Base-by-base conservation (phyloP, 2,797 vertebrate genomes). In the Acanthornis magna region DNA sequence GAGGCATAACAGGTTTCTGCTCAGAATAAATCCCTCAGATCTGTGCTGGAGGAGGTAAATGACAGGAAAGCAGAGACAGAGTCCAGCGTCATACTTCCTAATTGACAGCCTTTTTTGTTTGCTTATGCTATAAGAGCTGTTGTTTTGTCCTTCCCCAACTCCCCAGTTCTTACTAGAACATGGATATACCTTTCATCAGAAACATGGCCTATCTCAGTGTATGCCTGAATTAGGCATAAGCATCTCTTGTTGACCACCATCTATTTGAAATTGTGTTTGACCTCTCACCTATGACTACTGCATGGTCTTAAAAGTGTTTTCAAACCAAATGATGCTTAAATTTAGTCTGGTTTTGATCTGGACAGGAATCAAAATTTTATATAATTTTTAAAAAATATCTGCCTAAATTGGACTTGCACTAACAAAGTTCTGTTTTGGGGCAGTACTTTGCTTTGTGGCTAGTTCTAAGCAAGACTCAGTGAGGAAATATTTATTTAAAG, bases 401-500 rank as follows among this genome's bases (percentile, higher is more conserved):
- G 7, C 13, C 19, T 57, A 51, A 54, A 65, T 68, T 30, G 12
- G 18, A 72, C 19, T 54, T 85, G 7, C 21, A 34, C 36, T 72
- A 74, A 66, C 4, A 5, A 85, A 88, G 5, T 53, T n/a, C 25
- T 85, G 26, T 12, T 71, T 78, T 5, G 4, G 9, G 17, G 7
- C 29, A 65, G 22, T 50, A 40, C 12, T 17, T 66, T 84, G 10
- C n/a, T 40, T 70, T 84, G 20, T 51, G 23, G 30, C 57, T 71
- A 73, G 60, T 17, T 34, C 29, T 38, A 81, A 70, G 18, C 42
- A 90, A 86, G 67, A 67, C 36, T 84, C 34, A 53, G 38, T 71
- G 76, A 89, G 55, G 58, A 95, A 83, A 93, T 95, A 85, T 77
- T 85, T 85, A 27, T 76, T 57, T 51, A 40, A 86, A 75, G 85